These are phyloP conservation scores for Amblyteles armatorius DNA, from an alignment of 2,888 invertebrate species.

Conservation along the genomic window DNA sequence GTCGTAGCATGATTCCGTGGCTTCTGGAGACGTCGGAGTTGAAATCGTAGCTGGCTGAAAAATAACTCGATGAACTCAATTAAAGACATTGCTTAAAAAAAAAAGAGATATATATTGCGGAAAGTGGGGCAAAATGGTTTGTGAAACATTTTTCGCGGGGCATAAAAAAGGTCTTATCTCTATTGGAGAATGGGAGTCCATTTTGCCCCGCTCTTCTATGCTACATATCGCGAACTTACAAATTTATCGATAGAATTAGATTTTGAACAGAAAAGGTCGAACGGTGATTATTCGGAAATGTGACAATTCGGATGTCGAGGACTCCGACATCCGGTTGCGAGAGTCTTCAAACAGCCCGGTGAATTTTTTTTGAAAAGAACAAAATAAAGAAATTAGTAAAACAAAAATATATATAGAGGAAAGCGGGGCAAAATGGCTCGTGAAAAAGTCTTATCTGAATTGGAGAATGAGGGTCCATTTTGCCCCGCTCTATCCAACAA, in stretches of 20 bases:
- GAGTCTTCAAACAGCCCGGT: too few relatives aligned
- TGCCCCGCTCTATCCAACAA: neutral
- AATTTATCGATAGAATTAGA: neutral
- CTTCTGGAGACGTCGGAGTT: neutral
- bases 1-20: neutral
- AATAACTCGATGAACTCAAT: neutral
- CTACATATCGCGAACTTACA: neutral
- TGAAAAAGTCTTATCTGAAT: slow-evolving; percentile 21
- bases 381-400: too few relatives aligned
- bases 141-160: neutral
- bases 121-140: slow-evolving; percentile 68
- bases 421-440: slow-evolving; percentile 66
- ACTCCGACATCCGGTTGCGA: too few relatives aligned
- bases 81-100: neutral
- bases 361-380: too few relatives aligned
- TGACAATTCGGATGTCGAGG: too few relatives aligned
- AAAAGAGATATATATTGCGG: slow-evolving; percentile 68
- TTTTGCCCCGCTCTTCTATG: neutral
- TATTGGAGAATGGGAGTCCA: neutral
- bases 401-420: slow-evolving; percentile 73
- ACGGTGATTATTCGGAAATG: too few relatives aligned
- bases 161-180: slow-evolving; percentile 7
- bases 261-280: too few relatives aligned
- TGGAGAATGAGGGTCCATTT: neutral
- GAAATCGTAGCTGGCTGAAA: neutral